Conservation (phyloP, 1,140 invertebrate species). For the Potamilus streckersoni region DNA sequence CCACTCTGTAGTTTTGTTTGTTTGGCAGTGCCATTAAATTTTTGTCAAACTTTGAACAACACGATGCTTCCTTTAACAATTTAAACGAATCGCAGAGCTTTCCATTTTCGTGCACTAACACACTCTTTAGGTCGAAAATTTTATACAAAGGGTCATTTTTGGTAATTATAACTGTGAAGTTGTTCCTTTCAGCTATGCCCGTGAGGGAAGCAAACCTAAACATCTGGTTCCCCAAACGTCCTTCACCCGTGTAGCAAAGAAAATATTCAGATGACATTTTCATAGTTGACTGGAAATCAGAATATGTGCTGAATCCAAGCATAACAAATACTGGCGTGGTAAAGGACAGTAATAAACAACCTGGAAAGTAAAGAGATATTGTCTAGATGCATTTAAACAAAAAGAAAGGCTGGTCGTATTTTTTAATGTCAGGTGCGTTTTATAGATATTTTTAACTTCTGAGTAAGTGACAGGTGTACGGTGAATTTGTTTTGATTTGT, state of each 20-base stretch:
- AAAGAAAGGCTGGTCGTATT: too few relatives aligned
- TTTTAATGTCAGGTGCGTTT: too few relatives aligned
- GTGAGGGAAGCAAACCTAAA: slow-evolving; percentile 46
- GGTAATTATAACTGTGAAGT: slow-evolving; percentile 28
- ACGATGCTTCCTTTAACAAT: slow-evolving; percentile 13
- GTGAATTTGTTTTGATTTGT: too few relatives aligned
- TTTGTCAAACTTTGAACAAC: slow-evolving; percentile 26
- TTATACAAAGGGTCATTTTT: slow-evolving; percentile 13
- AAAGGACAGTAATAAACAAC: too few relatives aligned
- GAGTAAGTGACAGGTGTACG: too few relatives aligned
- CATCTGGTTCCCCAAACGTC: slow-evolving; percentile 47
- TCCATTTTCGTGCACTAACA: neutral
- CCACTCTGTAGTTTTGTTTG: slow-evolving; percentile 33
- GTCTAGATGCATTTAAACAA: too few relatives aligned
- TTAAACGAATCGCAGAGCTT: slow-evolving; percentile 9
- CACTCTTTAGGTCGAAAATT: slow-evolving; percentile 25
- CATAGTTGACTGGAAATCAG: too few relatives aligned
- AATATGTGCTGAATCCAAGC: too few relatives aligned
- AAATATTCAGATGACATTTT: too few relatives aligned
- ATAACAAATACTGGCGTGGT: too few relatives aligned
- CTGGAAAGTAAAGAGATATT: too few relatives aligned
- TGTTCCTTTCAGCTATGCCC: slow-evolving; percentile 31
- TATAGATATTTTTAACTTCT: too few relatives aligned
- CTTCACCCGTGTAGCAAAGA: slow-evolving; percentile 21
- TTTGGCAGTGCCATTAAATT: slow-evolving; percentile 23